A percentile compares a stretch with the other conserved stretches of the same genome.
Conservation (phyloP, 2,797 vertebrate species). For the Lepus townsendii region DNA sequence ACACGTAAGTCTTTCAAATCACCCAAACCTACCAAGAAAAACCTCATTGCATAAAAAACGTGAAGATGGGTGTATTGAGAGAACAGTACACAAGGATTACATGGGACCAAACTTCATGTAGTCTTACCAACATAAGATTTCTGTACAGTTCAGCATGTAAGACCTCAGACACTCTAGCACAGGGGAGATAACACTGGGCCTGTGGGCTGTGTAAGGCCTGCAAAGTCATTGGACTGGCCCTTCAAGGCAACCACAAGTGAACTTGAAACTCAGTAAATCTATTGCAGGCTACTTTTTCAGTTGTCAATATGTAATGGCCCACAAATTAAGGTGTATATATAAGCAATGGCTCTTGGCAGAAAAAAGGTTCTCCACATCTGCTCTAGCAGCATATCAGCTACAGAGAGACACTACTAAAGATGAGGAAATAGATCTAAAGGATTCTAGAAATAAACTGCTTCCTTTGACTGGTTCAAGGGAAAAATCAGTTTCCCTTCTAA, state of each 20-base stretch:
- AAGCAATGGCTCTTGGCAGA: too few species aligned
- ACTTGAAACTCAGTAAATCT: too few species aligned
- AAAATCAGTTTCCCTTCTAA: neutral
- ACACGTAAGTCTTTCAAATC: neutral
- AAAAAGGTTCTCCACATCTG: too few species aligned
- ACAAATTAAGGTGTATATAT: too few species aligned
- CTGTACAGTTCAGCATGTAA: neutral
- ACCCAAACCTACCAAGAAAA: constrained; percentile 3
- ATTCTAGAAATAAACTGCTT: neutral
- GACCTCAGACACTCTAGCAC: neutral
- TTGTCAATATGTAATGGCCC: too few species aligned
- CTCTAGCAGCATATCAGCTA: neutral
- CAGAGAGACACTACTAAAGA: neutral
- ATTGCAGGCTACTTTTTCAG: too few species aligned
- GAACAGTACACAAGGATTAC: neutral
- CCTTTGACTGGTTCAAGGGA: constrained; percentile 9
- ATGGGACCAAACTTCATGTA: neutral
- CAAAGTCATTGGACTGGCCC: too few species aligned
- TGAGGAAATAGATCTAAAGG: neutral
- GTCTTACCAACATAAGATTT: neutral
- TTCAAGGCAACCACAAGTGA: too few species aligned
- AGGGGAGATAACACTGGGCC: too few species aligned
- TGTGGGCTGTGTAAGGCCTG: too few species aligned
- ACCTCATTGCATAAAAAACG: constrained; percentile 1
- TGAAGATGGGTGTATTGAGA: neutral